These are phyloP conservation scores for Octonoba sinensis DNA, from an alignment of 2,888 invertebrate genomes.

Conservation along the genomic window DNA sequence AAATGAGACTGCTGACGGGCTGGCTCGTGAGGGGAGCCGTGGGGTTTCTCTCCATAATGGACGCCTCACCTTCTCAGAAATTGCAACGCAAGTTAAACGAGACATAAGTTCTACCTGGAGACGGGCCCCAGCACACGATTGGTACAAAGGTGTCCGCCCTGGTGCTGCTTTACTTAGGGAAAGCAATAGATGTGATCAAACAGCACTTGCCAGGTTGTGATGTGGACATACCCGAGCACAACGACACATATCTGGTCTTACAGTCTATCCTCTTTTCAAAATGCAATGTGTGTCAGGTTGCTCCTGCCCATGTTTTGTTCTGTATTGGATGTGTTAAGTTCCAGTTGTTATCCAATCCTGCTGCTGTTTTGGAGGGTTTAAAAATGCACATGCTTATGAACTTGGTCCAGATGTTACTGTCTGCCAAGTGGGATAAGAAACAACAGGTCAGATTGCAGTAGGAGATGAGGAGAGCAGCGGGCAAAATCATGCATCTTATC, in stretches of 20 bases:
- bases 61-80: slow-evolving; percentile 2
- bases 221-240: not conserved
- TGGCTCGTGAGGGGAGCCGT: not conserved
- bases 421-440: no score
- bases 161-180: no score
- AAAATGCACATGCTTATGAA: not conserved
- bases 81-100: not conserved
- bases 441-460: no score
- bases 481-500: no score
- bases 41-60: not conserved
- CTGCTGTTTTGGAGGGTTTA: not conserved
- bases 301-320: not conserved
- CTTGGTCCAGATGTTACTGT: no score
- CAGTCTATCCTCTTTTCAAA: not conserved
- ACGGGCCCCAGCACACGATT: no score
- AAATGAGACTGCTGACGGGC: not conserved
- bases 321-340: not conserved
- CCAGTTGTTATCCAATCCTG: not conserved
- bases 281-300: not conserved
- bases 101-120: no score
- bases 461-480: no score
- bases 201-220: no score
- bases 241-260: not conserved
- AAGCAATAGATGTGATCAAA: no score
- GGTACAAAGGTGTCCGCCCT: no score